phyloP scores from a whole-genome alignment of 2,113 vertebrate genomes.

The Trematocara zebra region DNA sequence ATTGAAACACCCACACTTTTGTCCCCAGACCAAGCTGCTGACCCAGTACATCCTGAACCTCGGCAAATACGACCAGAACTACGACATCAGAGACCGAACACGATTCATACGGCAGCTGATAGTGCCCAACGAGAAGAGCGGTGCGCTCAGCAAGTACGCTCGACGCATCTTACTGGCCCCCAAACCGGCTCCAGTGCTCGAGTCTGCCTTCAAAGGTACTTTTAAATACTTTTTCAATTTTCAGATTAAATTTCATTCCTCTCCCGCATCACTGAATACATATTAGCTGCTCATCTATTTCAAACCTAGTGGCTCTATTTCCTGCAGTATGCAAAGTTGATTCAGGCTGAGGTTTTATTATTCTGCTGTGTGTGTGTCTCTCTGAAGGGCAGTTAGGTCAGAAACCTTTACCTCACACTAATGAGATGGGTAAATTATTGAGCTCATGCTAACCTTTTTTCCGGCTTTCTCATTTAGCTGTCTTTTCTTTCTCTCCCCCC shows the following conservation, averaged over 20 bases:
- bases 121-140: conserved; percentile 92
- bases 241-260: not conserved
- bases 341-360: conserved; percentile 40
- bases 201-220: conserved; percentile 96
- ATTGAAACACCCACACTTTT: not conserved
- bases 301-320: not conserved
- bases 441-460: conserved; percentile 59
- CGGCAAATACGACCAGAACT: conserved; percentile 97
- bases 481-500: not conserved
- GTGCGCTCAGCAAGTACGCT: conserved; percentile 93
- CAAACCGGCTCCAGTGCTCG: conserved; percentile 91
- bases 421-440: conserved; percentile 68
- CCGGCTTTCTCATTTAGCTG: conserved; percentile 32
- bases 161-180: conserved; percentile 92
- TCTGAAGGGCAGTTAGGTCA: conserved; percentile 62
- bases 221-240: not conserved
- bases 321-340: conserved; percentile 15
- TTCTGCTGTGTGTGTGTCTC: conserved; percentile 26
- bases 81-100: conserved; percentile 97
- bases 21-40: conserved; percentile 91
- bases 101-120: conserved; percentile 98
- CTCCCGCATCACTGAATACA: not conserved
- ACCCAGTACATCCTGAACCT: conserved; percentile 99
- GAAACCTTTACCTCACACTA: conserved; percentile 49
- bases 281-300: conserved; percentile 9